Conservation (phyloP, 2,113 vertebrate species). For the Lycocorax pyrrhopterus region DNA sequence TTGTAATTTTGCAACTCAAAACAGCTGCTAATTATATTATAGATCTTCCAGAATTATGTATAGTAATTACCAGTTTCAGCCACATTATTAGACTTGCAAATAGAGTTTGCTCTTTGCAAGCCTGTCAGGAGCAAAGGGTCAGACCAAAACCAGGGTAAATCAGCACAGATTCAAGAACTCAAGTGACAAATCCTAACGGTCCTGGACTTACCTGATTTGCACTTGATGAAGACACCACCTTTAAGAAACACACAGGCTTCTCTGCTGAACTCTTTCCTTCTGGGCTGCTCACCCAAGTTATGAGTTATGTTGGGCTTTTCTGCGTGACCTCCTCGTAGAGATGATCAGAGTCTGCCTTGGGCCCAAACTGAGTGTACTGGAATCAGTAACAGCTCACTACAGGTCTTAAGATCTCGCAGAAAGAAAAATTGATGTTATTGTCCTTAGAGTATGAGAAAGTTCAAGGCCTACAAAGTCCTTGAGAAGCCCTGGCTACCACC, state of each 20-base stretch:
- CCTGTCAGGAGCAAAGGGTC: not conserved
- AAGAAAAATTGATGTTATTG: not conserved
- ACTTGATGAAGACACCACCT: not conserved
- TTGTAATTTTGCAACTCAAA: slow-evolving; percentile 70
- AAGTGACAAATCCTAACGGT: not conserved
- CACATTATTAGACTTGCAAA: slow-evolving; percentile 63
- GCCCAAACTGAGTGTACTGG: not conserved
- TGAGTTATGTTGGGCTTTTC: not conserved
- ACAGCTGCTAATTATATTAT: slow-evolving; percentile 69
- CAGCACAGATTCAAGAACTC: not conserved
- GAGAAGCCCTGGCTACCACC: not conserved
- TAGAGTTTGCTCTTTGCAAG: slow-evolving; percentile 28
- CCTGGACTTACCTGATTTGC: not conserved
- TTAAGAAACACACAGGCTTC: not conserved
- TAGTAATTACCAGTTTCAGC: slow-evolving; percentile 47
- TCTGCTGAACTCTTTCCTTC: not conserved
- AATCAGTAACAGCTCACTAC: not conserved
- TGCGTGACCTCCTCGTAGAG: accelerated
- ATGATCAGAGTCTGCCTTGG: not conserved
- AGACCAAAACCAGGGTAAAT: not conserved
- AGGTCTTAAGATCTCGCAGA: not conserved
- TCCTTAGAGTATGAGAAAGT: not conserved
- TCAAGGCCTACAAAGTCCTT: not conserved
- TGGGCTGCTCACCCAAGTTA: not conserved
- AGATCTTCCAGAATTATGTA: slow-evolving; percentile 57